Conservation (phyloP, 2,888 invertebrate species). For the Leptinotarsa peninsularis region DNA sequence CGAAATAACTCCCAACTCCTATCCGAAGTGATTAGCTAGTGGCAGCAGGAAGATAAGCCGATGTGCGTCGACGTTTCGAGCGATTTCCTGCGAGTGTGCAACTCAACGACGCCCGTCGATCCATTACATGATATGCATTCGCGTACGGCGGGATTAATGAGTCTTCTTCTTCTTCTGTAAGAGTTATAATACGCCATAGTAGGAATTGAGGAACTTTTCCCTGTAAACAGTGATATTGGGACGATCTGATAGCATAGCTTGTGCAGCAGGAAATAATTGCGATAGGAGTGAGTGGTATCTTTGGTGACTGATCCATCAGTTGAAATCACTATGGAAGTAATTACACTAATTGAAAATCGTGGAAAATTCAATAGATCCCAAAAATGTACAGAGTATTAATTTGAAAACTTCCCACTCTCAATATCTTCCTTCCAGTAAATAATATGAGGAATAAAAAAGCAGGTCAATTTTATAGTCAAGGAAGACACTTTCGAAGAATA, state of each 20-base stretch:
- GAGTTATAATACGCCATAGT: background rate
- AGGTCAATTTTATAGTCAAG: no score
- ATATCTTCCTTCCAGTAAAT: no score
- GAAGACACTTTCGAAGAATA: no score
- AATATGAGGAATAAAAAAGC: no score
- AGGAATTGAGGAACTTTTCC: background rate
- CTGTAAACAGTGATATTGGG: background rate
- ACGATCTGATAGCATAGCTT: background rate
- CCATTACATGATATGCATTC: slow-evolving; percentile 38
- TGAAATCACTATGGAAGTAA: no score
- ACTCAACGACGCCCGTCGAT: slow-evolving; percentile 36
- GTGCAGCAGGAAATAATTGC: background rate
- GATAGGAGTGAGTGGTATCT: no score
- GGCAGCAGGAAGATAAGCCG: slow-evolving; percentile 41
- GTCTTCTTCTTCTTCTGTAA: background rate
- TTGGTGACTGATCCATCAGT: no score
- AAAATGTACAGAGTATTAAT: no score
- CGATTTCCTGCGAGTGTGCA: slow-evolving; percentile 35
- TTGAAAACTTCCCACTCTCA: no score
- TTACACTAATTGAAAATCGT: no score
- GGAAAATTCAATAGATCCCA: no score
- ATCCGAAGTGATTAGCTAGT: slow-evolving; percentile 38
- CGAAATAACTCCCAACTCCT: slow-evolving; percentile 38
- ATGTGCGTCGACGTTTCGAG: slow-evolving; percentile 40
- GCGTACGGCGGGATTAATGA: slow-evolving; percentile 15